Conservation (phyloP, 2,797 vertebrate species). For the Petrocephalus sullivani region DNA sequence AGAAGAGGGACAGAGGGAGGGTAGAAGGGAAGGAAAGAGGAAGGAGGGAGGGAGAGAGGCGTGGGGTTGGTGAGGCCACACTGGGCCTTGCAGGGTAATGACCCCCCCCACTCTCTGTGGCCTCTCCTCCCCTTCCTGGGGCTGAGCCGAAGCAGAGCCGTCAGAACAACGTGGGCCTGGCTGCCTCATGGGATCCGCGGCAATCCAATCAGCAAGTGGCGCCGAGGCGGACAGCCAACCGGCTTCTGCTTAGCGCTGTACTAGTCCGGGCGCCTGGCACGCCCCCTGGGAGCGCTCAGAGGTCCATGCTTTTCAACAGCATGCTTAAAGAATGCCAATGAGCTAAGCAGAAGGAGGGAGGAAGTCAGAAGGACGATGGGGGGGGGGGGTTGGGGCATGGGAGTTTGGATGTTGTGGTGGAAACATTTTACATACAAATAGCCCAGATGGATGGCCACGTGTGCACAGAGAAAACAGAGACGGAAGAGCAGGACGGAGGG, state of each 20-base stretch:
- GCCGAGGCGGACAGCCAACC: no score
- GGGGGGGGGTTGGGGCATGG: slow-evolving; percentile 1
- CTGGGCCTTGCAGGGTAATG: no score
- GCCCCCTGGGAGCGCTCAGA: slow-evolving; percentile 31
- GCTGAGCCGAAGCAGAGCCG: no score
- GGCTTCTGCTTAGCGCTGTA: no score
- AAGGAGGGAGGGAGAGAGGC: background rate
- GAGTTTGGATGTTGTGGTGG: background rate
- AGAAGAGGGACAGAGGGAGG: background rate
- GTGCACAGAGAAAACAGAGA: slow-evolving; percentile 30
- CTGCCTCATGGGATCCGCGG: background rate
- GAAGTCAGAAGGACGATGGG: slow-evolving; percentile 18
- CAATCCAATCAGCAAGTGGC: background rate
- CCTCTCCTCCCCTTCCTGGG: no score
- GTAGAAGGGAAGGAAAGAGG: background rate
- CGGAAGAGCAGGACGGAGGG: slow-evolving; percentile 23
- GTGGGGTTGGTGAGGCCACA: background rate
- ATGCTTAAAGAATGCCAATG: slow-evolving; percentile 48
- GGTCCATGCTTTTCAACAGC: slow-evolving; percentile 34
- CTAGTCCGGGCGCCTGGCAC: no score
- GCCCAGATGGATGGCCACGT: slow-evolving; percentile 25
- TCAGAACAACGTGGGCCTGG: no score
- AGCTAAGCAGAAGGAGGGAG: slow-evolving; percentile 32
- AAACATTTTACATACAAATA: slow-evolving; percentile 17
- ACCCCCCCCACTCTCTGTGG: no score